Base-by-base conservation (phyloP, 2,113 vertebrate genomes). In the Bufo bufo region DNA sequence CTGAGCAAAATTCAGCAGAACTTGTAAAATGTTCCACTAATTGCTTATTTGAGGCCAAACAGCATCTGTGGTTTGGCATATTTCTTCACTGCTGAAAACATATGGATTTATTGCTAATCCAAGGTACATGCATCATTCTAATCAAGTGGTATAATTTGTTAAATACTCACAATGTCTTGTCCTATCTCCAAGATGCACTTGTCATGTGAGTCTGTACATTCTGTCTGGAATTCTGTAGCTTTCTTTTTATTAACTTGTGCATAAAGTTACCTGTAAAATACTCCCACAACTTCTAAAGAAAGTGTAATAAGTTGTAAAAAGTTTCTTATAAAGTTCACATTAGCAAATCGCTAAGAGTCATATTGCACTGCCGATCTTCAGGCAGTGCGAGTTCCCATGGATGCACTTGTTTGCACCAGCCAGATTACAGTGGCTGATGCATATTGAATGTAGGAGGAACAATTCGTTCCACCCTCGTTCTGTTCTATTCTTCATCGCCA, bases 21-120 rank as follows among this genome's bases (percentile, higher is more conserved):
- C 65, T 75, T 85, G 83, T 72, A 74, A 93, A 91, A 91, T 90
- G 89, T n/a, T 50, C 88, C 71, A 85, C 81, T 90, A 91, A 89
- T 74, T 84, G 87, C 83, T 92, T 89, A n/a, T 0, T 81, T 87
- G 89, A 90, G 75, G 79, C 91, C 84, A 89, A 90, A 91, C 61
- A 93, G 90, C 65, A 89, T 12, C 89, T 85, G 85, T 90, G 84
- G 79, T 90, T 90, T 92, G 85, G 90, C 89, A 88, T 87, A 93
- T 89, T 91, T 65, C 92, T 91, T 91, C 79, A 77, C 88, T 89
- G 87, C 91, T 63, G n/a, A 49, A 69, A 69, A 63, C 61, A 69
- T 84, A 84, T 84, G 82, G 82, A 84, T 69, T 84, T 84, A 84
- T 69, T 54, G 61, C 33, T 52, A 63, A 11, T 63, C 17, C 80